Evolutionary conservation across 1,140 invertebrate species (phyloP).

Genomic region (Oryctes rhinoceros): DNA sequence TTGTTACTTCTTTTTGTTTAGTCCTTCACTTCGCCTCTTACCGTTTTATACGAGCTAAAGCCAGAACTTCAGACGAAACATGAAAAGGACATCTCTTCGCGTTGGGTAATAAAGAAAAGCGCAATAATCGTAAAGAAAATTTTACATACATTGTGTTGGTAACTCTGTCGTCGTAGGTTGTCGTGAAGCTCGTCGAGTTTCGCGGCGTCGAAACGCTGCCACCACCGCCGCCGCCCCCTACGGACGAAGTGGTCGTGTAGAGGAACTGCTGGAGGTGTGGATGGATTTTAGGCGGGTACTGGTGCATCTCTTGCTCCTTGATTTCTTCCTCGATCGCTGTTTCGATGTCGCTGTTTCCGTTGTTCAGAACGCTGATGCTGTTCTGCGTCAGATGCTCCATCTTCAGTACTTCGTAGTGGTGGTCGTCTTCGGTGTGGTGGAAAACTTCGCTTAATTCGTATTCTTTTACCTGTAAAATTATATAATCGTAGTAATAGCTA

Average conservation of each 20-base stretch:
- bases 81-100: too few species aligned
- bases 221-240: not conserved
- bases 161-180: constrained; percentile 50
- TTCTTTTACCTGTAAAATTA: constrained; percentile 76
- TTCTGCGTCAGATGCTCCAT: constrained; percentile 73
- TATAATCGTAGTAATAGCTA: not conserved
- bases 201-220: constrained; percentile 44
- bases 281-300: constrained; percentile 43
- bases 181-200: constrained; percentile 47
- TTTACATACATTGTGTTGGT: constrained; percentile 55
- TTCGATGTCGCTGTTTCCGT: constrained; percentile 79
- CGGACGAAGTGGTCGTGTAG: constrained; percentile 37
- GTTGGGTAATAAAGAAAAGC: too few species aligned
- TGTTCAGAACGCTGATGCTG: constrained; percentile 68
- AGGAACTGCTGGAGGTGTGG: constrained; percentile 47
- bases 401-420: constrained; percentile 77
- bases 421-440: constrained; percentile 79
- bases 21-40: too few species aligned
- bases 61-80: too few species aligned
- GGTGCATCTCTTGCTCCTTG: constrained; percentile 69
- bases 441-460: constrained; percentile 88
- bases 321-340: constrained; percentile 80
- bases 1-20: too few species aligned
- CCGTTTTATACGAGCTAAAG: too few species aligned
- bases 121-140: not conserved